Conservation (phyloP, 2,797 vertebrate species). For the Orestias chungarensis region DNA sequence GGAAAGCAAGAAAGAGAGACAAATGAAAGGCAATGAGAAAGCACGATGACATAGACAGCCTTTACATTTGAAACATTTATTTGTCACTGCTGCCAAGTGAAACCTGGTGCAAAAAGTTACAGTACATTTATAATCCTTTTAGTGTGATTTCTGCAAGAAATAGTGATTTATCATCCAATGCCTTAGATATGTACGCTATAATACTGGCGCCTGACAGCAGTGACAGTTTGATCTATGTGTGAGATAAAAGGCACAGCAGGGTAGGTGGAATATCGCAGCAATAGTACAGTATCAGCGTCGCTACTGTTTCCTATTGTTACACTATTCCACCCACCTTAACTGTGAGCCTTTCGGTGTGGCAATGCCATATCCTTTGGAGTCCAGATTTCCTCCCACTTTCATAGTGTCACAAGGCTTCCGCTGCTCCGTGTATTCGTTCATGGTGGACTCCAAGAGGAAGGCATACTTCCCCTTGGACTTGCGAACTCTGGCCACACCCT, state of each 20-base stretch:
- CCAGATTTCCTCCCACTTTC: conserved; percentile 99
- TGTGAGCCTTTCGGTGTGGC: conserved; percentile 98
- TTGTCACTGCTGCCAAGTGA: conserved; percentile 62
- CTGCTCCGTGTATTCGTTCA: conserved; percentile 99
- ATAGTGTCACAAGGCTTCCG: conserved; percentile 99
- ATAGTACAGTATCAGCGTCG: conserved; percentile 81
- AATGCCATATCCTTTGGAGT: conserved; percentile 99
- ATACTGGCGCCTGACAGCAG: conserved; percentile 65
- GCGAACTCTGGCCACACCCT: conserved; percentile 96
- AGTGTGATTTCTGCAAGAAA: background rate
- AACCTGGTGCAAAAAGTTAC: conserved; percentile 18
- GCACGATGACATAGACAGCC: conserved; percentile 38
- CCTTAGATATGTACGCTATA: background rate
- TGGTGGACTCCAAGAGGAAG: conserved; percentile 99
- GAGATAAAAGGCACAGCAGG: conserved; percentile 93
- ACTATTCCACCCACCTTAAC: conserved; percentile 99
- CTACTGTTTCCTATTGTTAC: conserved; percentile 89
- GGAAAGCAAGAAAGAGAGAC: conserved; percentile 4
- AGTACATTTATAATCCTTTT: background rate
- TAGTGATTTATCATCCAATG: background rate
- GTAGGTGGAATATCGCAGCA: conserved; percentile 99
- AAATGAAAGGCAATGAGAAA: conserved; percentile 26
- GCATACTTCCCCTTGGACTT: conserved; percentile 99
- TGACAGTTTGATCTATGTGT: conserved; percentile 38
- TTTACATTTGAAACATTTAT: conserved; percentile 37